Evolutionary conservation across 2,797 vertebrate species (phyloP).

Genomic region (Phrynocephalus vlangalii): DNA sequence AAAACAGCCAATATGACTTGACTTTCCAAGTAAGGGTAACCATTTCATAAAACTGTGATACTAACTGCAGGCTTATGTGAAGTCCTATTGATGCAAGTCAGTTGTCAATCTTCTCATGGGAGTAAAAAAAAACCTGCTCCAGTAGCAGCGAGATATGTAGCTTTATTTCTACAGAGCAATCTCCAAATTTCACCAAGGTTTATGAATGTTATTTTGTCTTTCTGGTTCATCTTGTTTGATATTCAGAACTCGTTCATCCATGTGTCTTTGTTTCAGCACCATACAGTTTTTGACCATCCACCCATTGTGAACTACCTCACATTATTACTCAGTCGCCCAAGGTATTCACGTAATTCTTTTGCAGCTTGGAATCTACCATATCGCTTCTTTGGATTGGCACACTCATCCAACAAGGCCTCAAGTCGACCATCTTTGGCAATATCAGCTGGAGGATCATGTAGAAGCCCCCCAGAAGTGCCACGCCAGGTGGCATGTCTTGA

Average conservation of each 20-base stretch:
- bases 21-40: constrained; percentile 82
- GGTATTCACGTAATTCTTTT: constrained; percentile 93
- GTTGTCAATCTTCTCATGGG: constrained; percentile 77
- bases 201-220: constrained; percentile 64
- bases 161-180: constrained; percentile 75
- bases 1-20: constrained; percentile 84
- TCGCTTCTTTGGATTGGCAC: constrained; percentile 94
- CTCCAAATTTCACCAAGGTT: constrained; percentile 66
- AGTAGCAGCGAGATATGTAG: constrained; percentile 74
- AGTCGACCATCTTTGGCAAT: constrained; percentile 94
- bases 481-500: constrained; percentile 96
- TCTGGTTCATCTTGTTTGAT: constrained; percentile 49
- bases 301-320: constrained; percentile 88
- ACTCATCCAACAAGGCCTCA: constrained; percentile 93
- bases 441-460: constrained; percentile 92
- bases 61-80: constrained; percentile 77
- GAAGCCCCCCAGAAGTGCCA: constrained; percentile 95
- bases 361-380: constrained; percentile 94
- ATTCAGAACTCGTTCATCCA: constrained; percentile 59
- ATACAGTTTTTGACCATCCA: constrained; percentile 11
- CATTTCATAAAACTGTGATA: constrained; percentile 81
- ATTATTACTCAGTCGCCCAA: constrained; percentile 90
- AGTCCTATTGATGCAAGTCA: constrained; percentile 82
- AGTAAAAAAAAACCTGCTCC: constrained; percentile 72
- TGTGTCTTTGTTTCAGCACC: constrained; percentile 47